Evolutionary conservation across 2,797 vertebrate species (phyloP), one percentile per base, ranked within the genome.

Genomic region (Enteromius mattozi): DNA sequence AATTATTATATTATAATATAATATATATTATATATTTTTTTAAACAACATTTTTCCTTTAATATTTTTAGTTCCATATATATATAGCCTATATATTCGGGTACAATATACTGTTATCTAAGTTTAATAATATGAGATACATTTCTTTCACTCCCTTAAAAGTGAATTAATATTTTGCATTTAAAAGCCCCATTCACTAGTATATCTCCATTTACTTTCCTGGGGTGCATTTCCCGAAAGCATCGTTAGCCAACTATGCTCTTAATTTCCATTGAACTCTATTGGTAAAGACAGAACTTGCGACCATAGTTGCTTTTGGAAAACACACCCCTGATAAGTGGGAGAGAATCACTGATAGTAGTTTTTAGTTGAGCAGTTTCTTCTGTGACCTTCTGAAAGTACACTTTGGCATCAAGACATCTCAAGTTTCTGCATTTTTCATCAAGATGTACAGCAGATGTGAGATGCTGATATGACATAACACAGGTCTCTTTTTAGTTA

Each of bases 361-460:
- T 16, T 77, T 8, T 77, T 37, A 77, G 54, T 12, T 9, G 7
- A 42, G 54, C 4, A 3, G 21, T 19, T 77, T 33, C 37, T 42
- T 27, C 54, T 27, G 4, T 7, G 2, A 42, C 35, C n/a, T 59
- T 27, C n/a, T 61, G 35, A 61, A 77, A 42, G 14, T 61, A 77
- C 33, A 61, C 49, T 56, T 54, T 37, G 49, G 49, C 51, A 17
- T 37, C n/a, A 24, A 37, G 30, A 19, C 12, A 24, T 59, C 6
- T 61, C 14, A 17, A 19, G 4, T 61, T 16, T 56, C 49, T 8
- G 72, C 30, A 21, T 56, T 37, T 40, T 71, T 42, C 14, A 42
- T 17, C 54, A 77, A 59, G n/a, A 77, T 42, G 35, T 27, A 59
- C 54, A 77, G 40, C 54, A 61, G 75, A 77, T 77, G 75, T 61